Conservation (phyloP, 1,140 invertebrate genomes). For the Drosophila parabipectinata region DNA sequence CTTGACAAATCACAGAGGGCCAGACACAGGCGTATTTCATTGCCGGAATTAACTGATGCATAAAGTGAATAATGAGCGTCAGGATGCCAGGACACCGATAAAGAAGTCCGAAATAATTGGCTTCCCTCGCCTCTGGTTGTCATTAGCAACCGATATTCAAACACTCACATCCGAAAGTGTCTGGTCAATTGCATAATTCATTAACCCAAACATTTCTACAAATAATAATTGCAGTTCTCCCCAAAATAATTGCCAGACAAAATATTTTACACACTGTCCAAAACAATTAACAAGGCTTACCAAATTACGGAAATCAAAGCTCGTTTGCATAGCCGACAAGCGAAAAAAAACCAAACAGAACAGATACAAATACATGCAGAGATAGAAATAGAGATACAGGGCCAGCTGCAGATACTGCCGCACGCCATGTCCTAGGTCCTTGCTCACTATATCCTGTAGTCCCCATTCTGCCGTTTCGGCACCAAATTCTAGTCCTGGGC, state of each 20-base stretch:
- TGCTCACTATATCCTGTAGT: conserved; percentile 15
- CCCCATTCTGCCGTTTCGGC: background rate
- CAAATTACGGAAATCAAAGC: conserved; percentile 5
- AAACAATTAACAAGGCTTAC: conserved; percentile 13
- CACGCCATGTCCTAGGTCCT: conserved; percentile 24
- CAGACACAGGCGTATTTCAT: conserved; percentile 21
- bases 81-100: conserved; percentile 3
- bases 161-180: conserved; percentile 21
- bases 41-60: conserved; percentile 49
- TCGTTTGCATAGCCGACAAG: conserved; percentile 34
- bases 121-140: conserved; percentile 15
- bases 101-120: conserved; percentile 61
- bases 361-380: conserved; percentile 18
- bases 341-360: background rate
- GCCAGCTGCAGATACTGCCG: conserved; percentile 16
- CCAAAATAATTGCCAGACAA: conserved; percentile 9
- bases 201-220: conserved; percentile 7
- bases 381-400: background rate
- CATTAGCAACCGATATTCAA: conserved; percentile 32
- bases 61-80: conserved; percentile 60
- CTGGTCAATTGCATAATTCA: conserved; percentile 29
- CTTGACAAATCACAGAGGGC: conserved; percentile 48
- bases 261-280: background rate
- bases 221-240: conserved; percentile 1
- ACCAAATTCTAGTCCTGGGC: conserved; percentile 15